Evolutionary conservation across 2,113 vertebrate species (phyloP), one percentile per base, ranked within the genome.

Genomic region (Actenoides lindsayi): DNA sequence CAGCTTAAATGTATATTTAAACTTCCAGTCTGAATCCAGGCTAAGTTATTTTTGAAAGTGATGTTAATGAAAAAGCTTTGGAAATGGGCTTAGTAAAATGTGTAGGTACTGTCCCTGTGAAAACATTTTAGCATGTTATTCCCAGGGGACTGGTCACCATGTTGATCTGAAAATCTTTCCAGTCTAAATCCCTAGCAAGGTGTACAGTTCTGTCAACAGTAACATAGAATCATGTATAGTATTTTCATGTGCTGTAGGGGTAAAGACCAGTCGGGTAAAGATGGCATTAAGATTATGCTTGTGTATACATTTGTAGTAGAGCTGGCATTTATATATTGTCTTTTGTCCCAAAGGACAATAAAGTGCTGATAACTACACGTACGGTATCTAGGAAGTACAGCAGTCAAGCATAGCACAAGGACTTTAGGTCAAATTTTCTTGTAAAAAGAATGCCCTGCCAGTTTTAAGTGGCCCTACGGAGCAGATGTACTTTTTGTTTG

Each of bases 371-470:
- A 93, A 77, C 63, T 83, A 92, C 57, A 74, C 0, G 0, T 67
- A 51, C 9, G 46, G 21, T 59, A 74, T 54, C 54, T 67, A 20
- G 35, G 82, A 90, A 77, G 41, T 69, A 65, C 62, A 90, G 64
- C n/a, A 85, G 79, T 54, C 63, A 88, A 79, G 67, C 63, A 50
- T 0, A 70, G 87, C 59, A 85, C 87, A 93, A 94, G 93, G 82
- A 94, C 70, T 77, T 39, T 31, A 62, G 78, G 78, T 91, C 78
- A 93, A 50, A 73, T 77, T 85, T 57, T 81, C 67, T 56, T 24
- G 41, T 59, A 77, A 79, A 82, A 93, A 85, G 63, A 83, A 96
- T 86, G 64, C 39, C 48, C 46, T 93, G 85, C 54, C 53, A 94
- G 17, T 24, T 88, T 65, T 76, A 93, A 90, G 75, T 77, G 78